Conservation (phyloP, 1,140 invertebrate species). For the Hypothenemus hampei region DNA sequence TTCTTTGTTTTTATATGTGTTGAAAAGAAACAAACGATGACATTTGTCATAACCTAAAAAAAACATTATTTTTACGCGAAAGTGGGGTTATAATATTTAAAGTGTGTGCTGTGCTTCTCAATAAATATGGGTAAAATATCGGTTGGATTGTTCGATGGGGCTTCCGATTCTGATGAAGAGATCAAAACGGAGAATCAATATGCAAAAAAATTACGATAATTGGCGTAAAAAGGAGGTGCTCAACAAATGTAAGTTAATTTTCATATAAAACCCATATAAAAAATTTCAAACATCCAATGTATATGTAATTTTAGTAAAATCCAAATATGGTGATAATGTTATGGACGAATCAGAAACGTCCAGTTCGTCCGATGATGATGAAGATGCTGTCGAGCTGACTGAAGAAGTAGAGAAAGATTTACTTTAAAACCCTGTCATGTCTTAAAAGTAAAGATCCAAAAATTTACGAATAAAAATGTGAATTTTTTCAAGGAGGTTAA, state of each 20-base stretch:
- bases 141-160: slow-evolving; percentile 13
- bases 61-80: too few species aligned
- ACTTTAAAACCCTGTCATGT: slow-evolving; percentile 74
- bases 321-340: slow-evolving; percentile 60
- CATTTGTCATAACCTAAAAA: too few species aligned
- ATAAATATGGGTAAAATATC: neutral
- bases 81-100: too few species aligned
- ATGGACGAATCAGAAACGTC: slow-evolving; percentile 40
- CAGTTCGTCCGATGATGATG: slow-evolving; percentile 49
- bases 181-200: slow-evolving; percentile 73
- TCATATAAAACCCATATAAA: neutral
- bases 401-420: slow-evolving; percentile 77
- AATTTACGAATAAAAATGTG: slow-evolving; percentile 74
- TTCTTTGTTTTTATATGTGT: too few species aligned
- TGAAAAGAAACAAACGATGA: too few species aligned
- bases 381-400: slow-evolving; percentile 57
- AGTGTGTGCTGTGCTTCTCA: too few species aligned
- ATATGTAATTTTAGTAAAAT: slow-evolving; percentile 57
- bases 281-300: neutral
- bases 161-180: slow-evolving; percentile 41
- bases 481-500: slow-evolving; percentile 80
- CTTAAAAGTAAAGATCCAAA: slow-evolving; percentile 84
- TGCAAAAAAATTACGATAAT: slow-evolving; percentile 72
- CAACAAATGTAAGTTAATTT: slow-evolving; percentile 65
- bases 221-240: slow-evolving; percentile 82